Evolutionary conservation across 1,140 invertebrate species (phyloP), one percentile per base, ranked within the genome.

Genomic region (Grapholita molesta): DNA sequence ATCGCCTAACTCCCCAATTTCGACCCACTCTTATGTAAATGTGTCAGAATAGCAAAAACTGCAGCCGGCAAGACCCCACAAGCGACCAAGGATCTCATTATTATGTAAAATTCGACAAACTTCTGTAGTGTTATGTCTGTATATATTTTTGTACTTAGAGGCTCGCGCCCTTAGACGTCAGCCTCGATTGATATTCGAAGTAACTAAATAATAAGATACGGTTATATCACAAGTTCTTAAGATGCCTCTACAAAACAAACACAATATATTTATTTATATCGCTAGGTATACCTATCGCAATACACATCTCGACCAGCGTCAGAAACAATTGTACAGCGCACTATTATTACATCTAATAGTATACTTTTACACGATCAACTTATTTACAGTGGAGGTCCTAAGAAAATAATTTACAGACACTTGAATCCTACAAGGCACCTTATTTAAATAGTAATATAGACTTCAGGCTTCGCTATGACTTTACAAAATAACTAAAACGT

Each of bases 181-280:
- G 76, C 70, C 65, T 75, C 68, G 73, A 79, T 79, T 77, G 72
- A 84, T 85, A 86, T 83, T 74, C 77, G 76, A 70, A 81, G 82
- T 78, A 80, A 87, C 83, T 89, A 76, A 68, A 72, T 69, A 87
- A 86, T 87, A 82, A 89, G 80, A 88, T 87, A 90, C 83, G 87
- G 82, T 86, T 90, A 89, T 90, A 91, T 91, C 89, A 91, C 89
- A 91, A 90, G 79, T 87, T 84, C 81, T 85, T 89, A 90, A 86
- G 85, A 89, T 85, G 87, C 83, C 84, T 89, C 85, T 84, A 89
- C 80, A 81, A 87, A 89, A 89, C 86, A 86, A 87, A 89, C 84
- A 48, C 33, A 91, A 90, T 85, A 87, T 85, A 88, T 86, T 83
- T 84, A 86, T 81, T 80, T 78, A 78, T 82, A 83, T 84, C 79